phyloP scores from a whole-genome alignment of 2,797 vertebrate genomes.

The Nyctibius grandis region DNA sequence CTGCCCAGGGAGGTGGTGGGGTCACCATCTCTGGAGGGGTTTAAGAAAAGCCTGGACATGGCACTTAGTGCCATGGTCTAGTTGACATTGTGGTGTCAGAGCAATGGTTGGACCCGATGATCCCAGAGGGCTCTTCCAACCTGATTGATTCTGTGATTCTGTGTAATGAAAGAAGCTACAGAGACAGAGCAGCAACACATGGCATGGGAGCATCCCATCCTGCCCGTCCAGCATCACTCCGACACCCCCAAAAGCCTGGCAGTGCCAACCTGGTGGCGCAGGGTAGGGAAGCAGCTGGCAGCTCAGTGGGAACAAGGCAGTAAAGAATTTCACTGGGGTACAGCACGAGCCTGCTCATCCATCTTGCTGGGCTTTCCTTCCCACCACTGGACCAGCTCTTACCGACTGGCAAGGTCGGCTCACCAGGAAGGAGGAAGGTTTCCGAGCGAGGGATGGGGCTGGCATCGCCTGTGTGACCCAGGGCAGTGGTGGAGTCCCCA shows the following conservation, averaged over 20 bases:
- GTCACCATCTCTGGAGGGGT: too few species aligned
- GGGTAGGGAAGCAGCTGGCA: background rate
- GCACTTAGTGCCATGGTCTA: too few species aligned
- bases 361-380: too few species aligned
- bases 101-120: too few species aligned
- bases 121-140: too few species aligned
- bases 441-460: background rate
- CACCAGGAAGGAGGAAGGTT: background rate
- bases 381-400: background rate
- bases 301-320: background rate
- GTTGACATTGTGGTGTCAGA: too few species aligned
- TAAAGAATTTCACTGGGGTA: rapidly evolving
- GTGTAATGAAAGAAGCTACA: rapidly evolving
- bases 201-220: background rate
- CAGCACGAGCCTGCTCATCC: rapidly evolving
- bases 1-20: too few species aligned
- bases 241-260: background rate
- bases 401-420: rapidly evolving
- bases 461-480: background rate
- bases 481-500: too few species aligned
- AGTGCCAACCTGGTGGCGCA: rapidly evolving
- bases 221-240: rapidly evolving
- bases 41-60: too few species aligned
- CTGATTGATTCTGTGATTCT: too few species aligned
- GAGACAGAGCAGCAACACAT: background rate